Conservation (phyloP, 35 echinoderm and acorn worm genomes). For the Patiria miniata region DNA sequence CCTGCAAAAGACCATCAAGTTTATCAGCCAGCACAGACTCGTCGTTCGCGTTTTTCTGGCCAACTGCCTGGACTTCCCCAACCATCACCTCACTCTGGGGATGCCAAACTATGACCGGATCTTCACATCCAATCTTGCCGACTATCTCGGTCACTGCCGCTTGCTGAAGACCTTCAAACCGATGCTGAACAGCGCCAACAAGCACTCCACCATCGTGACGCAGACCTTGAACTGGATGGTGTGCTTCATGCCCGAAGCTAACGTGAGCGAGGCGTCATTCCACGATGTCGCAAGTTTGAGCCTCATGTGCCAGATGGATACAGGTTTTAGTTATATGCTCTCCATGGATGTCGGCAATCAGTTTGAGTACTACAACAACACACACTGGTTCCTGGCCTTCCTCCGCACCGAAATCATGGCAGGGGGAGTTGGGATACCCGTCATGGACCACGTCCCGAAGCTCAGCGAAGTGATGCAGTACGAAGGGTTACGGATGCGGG, state of each 20-base stretch:
- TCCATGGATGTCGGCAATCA: neutral
- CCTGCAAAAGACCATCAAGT: neutral
- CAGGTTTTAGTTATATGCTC: neutral
- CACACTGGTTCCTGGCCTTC: slow-evolving; percentile 38
- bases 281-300: neutral
- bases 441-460: neutral
- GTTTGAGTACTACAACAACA: slow-evolving; percentile 67
- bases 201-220: neutral
- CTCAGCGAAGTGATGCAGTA: slow-evolving; percentile 22
- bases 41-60: neutral
- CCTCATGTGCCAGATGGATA: neutral
- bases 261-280: neutral
- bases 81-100: neutral
- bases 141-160: neutral
- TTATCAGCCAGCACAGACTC: neutral
- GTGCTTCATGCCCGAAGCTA: neutral
- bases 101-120: slow-evolving; percentile 5
- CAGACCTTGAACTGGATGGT: neutral
- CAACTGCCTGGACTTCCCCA: neutral
- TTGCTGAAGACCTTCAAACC: neutral
- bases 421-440: neutral
- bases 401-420: slow-evolving; percentile 25
- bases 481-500: slow-evolving; percentile 15
- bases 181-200: neutral
- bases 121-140: slow-evolving; percentile 23